Percentiles rank a stretch among this genome's conserved stretches.
phyloP scores from a whole-genome alignment of 2,888 invertebrate species.

The Eugnorisma glareosa region DNA sequence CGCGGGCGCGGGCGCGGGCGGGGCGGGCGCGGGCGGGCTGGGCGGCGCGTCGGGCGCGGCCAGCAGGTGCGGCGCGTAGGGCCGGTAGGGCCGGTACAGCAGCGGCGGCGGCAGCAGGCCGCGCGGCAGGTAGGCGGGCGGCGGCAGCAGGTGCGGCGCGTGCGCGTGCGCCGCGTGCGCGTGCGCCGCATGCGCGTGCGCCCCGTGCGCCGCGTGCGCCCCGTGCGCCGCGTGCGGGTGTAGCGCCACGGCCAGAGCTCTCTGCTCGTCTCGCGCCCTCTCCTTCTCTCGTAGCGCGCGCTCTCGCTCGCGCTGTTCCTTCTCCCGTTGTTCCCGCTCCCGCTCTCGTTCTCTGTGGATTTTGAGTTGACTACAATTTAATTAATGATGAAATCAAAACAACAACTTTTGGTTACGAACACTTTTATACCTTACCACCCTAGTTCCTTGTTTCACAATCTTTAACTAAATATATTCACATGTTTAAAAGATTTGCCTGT shows the following conservation, averaged over 20 bases:
- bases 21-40: slow-evolving; percentile 27
- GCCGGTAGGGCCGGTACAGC: slow-evolving; percentile 82
- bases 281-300: slow-evolving; percentile 76
- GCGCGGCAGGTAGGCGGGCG: slow-evolving; percentile 72
- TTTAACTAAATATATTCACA: not conserved
- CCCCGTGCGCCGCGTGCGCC: slow-evolving; percentile 64
- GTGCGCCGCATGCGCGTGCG: slow-evolving; percentile 58
- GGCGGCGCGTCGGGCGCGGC: slow-evolving; percentile 44
- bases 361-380: slow-evolving; percentile 39
- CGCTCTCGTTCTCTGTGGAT: slow-evolving; percentile 72
- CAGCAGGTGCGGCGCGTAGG: slow-evolving; percentile 57
- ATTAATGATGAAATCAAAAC: slow-evolving; percentile 24
- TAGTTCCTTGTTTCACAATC: not conserved
- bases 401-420: not conserved
- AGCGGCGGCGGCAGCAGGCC: slow-evolving; percentile 80
- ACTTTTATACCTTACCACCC: not conserved
- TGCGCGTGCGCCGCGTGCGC: slow-evolving; percentile 70
- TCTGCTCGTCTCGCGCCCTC: slow-evolving; percentile 74
- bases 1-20: slow-evolving; percentile 48
- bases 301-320: slow-evolving; percentile 85
- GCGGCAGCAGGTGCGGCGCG: slow-evolving; percentile 72
- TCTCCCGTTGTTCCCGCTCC: slow-evolving; percentile 81
- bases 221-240: slow-evolving; percentile 69
- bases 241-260: slow-evolving; percentile 67
- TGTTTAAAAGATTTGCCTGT: not conserved